A percentile compares a stretch with the other conserved stretches of the same genome.
Conservation (phyloP, 2,113 vertebrate genomes). For the Sinocyclocheilus anshuiensis region DNA sequence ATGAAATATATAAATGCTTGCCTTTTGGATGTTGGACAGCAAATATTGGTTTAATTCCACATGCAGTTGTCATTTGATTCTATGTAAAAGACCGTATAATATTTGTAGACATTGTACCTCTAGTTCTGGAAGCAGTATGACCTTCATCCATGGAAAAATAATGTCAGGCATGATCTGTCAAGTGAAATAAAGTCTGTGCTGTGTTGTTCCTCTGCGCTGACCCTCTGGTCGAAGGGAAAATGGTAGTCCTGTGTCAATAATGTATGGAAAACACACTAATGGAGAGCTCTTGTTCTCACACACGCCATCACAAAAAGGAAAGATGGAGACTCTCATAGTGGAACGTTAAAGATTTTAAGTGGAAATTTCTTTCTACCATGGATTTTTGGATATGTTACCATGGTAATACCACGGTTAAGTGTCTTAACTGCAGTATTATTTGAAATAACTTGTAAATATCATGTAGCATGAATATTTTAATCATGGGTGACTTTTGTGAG, state of each 20-base stretch:
- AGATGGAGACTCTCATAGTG: constrained; percentile 27
- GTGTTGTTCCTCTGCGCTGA: constrained; percentile 14
- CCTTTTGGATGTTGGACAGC: not conserved
- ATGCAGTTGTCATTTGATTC: constrained; percentile 8
- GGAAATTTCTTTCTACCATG: not conserved
- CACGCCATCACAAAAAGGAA: not conserved
- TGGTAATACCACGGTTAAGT: not conserved
- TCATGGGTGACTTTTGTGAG: not conserved
- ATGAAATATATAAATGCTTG: not conserved
- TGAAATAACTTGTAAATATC: not conserved
- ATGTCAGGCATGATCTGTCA: constrained; percentile 42
- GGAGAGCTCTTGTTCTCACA: constrained; percentile 38
- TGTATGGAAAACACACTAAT: constrained; percentile 50
- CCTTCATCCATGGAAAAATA: constrained; percentile 20
- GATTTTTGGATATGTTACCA: not conserved
- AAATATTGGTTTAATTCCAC: not conserved
- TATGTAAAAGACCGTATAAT: constrained; percentile 1
- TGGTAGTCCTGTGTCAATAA: constrained; percentile 40
- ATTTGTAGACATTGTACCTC: constrained; percentile 6
- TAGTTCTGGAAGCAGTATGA: constrained; percentile 10
- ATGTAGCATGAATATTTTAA: not conserved
- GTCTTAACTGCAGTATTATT: not conserved
- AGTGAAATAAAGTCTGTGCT: constrained; percentile 32
- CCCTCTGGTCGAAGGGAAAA: constrained; percentile 22
- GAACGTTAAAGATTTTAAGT: constrained; percentile 5